These are phyloP conservation scores for Anthonomus grandis DNA, from an alignment of 1,140 invertebrate genomes.

Conservation along the genomic window DNA sequence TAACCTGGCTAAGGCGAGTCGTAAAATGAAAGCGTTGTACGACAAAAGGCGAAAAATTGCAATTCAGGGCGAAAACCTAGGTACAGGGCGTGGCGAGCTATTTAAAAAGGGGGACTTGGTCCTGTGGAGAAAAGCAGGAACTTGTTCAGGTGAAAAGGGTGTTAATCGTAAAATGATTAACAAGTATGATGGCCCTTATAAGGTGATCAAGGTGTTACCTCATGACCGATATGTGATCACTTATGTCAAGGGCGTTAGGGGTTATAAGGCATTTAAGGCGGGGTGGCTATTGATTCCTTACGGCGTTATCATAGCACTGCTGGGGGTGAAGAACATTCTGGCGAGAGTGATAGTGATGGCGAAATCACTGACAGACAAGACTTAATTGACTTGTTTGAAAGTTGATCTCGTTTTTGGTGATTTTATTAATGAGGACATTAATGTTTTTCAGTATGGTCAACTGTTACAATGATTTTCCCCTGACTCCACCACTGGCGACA, in stretches of 20 bases:
- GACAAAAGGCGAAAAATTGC: neutral
- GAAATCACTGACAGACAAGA: too few species aligned
- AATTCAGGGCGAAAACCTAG: too few species aligned
- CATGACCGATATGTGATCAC: slow-evolving; percentile 10
- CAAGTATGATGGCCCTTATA: slow-evolving; percentile 16
- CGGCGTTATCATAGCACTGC: too few species aligned
- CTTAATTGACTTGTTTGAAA: too few species aligned
- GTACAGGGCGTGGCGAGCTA: neutral
- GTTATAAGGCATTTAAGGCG: slow-evolving; percentile 5
- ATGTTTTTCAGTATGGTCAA: too few species aligned
- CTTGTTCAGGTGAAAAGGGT: neutral
- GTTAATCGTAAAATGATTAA: slow-evolving; percentile 16
- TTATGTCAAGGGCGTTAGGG: slow-evolving; percentile 9
- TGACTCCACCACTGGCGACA: too few species aligned
- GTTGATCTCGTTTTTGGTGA: too few species aligned
- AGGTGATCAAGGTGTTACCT: slow-evolving; percentile 2
- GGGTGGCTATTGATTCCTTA: neutral
- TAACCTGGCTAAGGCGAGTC: slow-evolving; percentile 6
- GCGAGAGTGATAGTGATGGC: too few species aligned
- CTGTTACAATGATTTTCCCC: too few species aligned
- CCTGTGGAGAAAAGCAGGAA: slow-evolving; percentile 6
- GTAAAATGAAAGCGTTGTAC: neutral
- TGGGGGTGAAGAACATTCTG: too few species aligned
- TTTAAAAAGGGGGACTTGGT: slow-evolving; percentile 5
- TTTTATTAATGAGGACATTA: too few species aligned